Base-by-base conservation (phyloP, 2,113 vertebrate species). In the Falcunculus frontatus region DNA sequence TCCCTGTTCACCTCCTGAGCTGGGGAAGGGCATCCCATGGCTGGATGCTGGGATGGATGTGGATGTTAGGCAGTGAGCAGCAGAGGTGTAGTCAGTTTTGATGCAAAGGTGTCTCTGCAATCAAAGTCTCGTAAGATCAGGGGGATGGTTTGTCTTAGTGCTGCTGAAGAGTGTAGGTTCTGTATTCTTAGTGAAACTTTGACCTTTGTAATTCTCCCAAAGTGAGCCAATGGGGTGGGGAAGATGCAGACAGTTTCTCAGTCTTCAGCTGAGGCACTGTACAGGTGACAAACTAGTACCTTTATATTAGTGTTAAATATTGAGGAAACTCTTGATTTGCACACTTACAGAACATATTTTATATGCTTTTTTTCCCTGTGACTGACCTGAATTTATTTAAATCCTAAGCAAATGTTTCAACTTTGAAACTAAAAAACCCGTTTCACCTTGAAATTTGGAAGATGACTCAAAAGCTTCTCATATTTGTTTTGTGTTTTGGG, bases 91-190 rank as follows among this genome's bases (percentile, higher is more conserved):
- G 42, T n/a, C 29, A 25, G 39, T 32, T 52, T 10, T 50, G 47
- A 73, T 29, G 20, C 0, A 0, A 75, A 42, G 6, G 11, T 46
- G 17, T 22, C n/a, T 32, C 35, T 53, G 25, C 32, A 52, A 2
- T 6, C 2, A 50, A 25, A 22, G 20, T 60, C 17, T 46, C 15
- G 10, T 53, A 9, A 46, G 11, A 35, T 60, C 10, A 25, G 33
- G 27, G 14, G 27, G 10, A 17, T 57, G 9, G 7, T 46, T 93
- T 78, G 23, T 35, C 35, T 26, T 52, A 22, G 13, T 35, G 22
- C 39, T 65, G 29, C 65, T 53, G 50, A 52, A 30, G 50, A 30
- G 6, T n/a, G 26, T 37, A 19, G 5, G 7, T 80, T 84, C 64
- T 89, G 14, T 81, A 32, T 41, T 25, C 7, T 21, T 65, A 44